Conservation (phyloP, 1,140 invertebrate genomes). For the Brachionus paranguensis region DNA sequence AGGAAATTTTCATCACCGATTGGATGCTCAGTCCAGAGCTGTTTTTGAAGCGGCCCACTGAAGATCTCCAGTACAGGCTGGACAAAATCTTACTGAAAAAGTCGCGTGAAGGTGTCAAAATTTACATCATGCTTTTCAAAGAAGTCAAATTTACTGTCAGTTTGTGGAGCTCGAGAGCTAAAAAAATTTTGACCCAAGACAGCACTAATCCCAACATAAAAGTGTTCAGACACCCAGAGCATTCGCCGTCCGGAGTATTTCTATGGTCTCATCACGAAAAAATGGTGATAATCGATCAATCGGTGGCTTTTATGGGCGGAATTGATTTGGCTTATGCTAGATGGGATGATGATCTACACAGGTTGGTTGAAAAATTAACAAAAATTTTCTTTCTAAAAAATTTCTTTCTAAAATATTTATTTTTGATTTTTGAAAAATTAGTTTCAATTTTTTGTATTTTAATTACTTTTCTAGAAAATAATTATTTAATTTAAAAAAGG, state of each 20-base stretch:
- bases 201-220: background rate
- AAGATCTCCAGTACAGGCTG: constrained; percentile 69
- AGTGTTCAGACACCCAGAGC: constrained; percentile 84
- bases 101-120: constrained; percentile 73
- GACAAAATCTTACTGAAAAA: constrained; percentile 77
- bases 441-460: too few relatives aligned
- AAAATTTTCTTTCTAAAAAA: too few relatives aligned
- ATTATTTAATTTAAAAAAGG: too few relatives aligned
- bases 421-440: too few relatives aligned
- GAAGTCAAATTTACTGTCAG: constrained; percentile 88
- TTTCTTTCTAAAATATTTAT: too few relatives aligned
- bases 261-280: constrained; percentile 98
- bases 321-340: constrained; percentile 86
- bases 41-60: constrained; percentile 75
- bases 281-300: constrained; percentile 87
- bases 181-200: constrained; percentile 53
- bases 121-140: constrained; percentile 90
- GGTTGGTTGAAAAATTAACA: background rate
- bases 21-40: constrained; percentile 93
- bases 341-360: constrained; percentile 59
- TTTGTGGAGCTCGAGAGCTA: constrained; percentile 84
- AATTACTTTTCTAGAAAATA: too few relatives aligned
- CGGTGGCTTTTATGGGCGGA: constrained; percentile 87
- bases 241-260: constrained; percentile 72
- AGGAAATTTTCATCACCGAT: constrained; percentile 92